These are phyloP conservation scores for Zaprionus inermis DNA, from an alignment of 1,140 invertebrate species.

Conservation along the genomic window DNA sequence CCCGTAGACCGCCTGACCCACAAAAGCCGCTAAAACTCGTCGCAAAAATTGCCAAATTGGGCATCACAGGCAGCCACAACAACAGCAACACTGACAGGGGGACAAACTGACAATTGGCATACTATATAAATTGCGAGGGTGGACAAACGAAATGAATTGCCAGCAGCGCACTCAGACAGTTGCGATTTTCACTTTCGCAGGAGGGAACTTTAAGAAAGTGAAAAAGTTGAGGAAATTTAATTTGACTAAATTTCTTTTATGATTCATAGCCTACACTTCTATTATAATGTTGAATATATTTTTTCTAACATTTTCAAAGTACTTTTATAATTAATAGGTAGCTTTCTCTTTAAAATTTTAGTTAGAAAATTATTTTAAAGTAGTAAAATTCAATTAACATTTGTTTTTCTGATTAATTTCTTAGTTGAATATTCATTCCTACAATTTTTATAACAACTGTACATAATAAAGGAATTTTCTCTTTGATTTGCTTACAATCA, in stretches of 20 bases:
- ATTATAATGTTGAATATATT: too few species aligned
- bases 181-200: background rate
- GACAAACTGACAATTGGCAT: slow-evolving; percentile 51
- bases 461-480: too few species aligned
- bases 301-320: too few species aligned
- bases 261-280: too few species aligned
- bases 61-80: slow-evolving; percentile 32
- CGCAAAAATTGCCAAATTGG: slow-evolving; percentile 69
- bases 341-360: too few species aligned
- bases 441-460: too few species aligned
- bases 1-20: slow-evolving; percentile 59
- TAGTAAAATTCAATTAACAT: too few species aligned
- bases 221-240: background rate
- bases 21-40: slow-evolving; percentile 56
- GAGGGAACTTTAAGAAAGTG: background rate
- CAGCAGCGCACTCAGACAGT: background rate
- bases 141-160: background rate
- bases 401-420: too few species aligned
- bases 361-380: too few species aligned
- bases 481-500: too few species aligned
- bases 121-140: slow-evolving; percentile 50
- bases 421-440: too few species aligned
- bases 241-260: background rate
- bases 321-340: too few species aligned
- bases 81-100: background rate